phyloP scores from a whole-genome alignment of 2,888 invertebrate species.

The Choreutis nemorana region DNA sequence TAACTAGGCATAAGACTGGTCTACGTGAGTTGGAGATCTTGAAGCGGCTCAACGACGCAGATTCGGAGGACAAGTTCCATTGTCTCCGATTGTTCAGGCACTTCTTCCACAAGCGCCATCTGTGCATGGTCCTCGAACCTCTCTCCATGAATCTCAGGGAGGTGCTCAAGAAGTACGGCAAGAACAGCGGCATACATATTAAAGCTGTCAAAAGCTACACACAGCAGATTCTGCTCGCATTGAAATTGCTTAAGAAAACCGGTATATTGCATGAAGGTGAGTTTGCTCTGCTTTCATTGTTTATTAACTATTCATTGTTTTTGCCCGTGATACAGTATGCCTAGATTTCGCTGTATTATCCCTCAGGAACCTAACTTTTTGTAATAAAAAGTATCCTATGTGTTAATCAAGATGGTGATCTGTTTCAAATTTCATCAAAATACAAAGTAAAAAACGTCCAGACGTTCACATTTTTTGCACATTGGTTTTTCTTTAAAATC shows the following conservation, averaged over 20 bases:
- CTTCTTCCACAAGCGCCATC: slow-evolving; percentile 98
- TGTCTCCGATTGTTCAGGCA: slow-evolving; percentile 92
- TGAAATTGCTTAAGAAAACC: slow-evolving; percentile 93
- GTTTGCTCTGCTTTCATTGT: slow-evolving; percentile 7
- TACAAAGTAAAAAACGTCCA: no score
- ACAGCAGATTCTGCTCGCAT: slow-evolving; percentile 92
- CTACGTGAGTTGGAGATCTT: slow-evolving; percentile 95
- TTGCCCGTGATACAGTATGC: background rate
- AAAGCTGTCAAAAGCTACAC: slow-evolving; percentile 98
- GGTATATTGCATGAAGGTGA: slow-evolving; percentile 92
- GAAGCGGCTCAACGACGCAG: slow-evolving; percentile 94
- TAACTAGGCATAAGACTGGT: slow-evolving; percentile 99
- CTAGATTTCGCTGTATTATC: background rate
- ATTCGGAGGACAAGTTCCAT: slow-evolving; percentile 97
- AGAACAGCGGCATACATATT: slow-evolving; percentile 95
- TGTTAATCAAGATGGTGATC: no score
- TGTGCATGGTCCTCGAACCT: slow-evolving; percentile 98
- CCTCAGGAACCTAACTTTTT: no score
- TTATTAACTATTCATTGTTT: background rate
- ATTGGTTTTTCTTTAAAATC: no score
- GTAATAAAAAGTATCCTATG: no score
- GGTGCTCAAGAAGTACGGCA: slow-evolving; percentile 97
- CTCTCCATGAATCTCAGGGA: slow-evolving; percentile 93
- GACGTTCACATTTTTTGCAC: no score
- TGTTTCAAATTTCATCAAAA: no score